Conservation (phyloP, 2,888 invertebrate species). For the Slavum lentiscoides region DNA sequence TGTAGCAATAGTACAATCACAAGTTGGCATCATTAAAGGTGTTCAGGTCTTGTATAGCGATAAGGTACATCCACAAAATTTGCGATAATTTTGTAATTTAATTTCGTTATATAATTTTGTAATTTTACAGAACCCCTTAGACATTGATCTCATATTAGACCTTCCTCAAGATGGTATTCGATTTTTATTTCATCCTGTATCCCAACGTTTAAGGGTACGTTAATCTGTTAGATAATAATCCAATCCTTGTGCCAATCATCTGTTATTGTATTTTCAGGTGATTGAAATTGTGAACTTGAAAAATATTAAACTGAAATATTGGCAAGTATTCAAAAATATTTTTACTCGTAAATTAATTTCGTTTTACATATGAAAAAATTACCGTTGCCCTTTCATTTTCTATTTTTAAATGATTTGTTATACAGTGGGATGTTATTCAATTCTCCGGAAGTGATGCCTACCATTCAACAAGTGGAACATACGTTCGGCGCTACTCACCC, state of each 20-base stretch:
- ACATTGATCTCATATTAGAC: slow-evolving; percentile 93
- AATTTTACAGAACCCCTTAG: slow-evolving; percentile 82
- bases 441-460: slow-evolving; percentile 91
- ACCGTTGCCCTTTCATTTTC: slow-evolving; percentile 1
- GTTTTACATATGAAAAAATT: slow-evolving; percentile 1
- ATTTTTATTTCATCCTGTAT: slow-evolving; percentile 91
- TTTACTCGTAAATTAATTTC: slow-evolving; percentile 29
- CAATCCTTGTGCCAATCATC: slow-evolving; percentile 27
- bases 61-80: slow-evolving; percentile 71
- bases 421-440: slow-evolving; percentile 81
- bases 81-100: not conserved
- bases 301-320: slow-evolving; percentile 94
- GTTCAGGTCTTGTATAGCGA: slow-evolving; percentile 97
- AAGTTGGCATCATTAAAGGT: slow-evolving; percentile 91
- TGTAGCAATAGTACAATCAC: slow-evolving; percentile 93
- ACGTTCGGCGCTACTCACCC: slow-evolving; percentile 99
- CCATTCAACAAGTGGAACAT: slow-evolving; percentile 97
- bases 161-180: slow-evolving; percentile 95
- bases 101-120: not conserved
- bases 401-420: slow-evolving; percentile 48
- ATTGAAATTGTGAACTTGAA: slow-evolving; percentile 98
- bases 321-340: slow-evolving; percentile 67
- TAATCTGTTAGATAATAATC: not conserved
- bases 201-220: slow-evolving; percentile 64
- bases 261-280: slow-evolving; percentile 64